A percentile compares a stretch with the other conserved stretches of the same genome.
Evolutionary conservation across 2,113 vertebrate genomes (phyloP).

Genomic region (Sander lucioperca): DNA sequence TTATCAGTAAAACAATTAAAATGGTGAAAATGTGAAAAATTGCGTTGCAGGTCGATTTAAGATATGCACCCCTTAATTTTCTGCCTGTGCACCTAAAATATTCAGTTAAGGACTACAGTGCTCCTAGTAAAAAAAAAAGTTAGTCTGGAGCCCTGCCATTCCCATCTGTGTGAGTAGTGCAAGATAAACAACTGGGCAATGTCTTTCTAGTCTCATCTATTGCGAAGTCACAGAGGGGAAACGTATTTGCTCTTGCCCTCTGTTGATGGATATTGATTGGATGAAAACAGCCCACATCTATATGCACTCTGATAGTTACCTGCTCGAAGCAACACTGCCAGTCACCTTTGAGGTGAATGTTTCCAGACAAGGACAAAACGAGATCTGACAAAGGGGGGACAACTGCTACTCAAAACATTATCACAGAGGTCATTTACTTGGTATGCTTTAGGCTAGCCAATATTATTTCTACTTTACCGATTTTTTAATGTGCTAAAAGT

Average conservation of each 20-base stretch:
- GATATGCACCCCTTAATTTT: no score
- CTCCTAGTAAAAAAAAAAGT: no score
- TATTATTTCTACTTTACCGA: conserved; percentile 52
- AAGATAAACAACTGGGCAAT: conserved; percentile 57
- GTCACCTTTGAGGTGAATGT: conserved; percentile 58
- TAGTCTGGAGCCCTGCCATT: not conserved
- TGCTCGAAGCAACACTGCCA: conserved; percentile 50
- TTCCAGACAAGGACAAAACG: conserved; percentile 66
- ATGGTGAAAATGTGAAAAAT: no score
- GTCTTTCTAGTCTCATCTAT: conserved; percentile 49
- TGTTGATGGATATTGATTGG: conserved; percentile 75
- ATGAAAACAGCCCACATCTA: conserved; percentile 56
- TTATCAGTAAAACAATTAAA: no score
- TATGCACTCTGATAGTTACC: conserved; percentile 63
- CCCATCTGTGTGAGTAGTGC: conserved; percentile 45
- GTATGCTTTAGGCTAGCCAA: conserved; percentile 35
- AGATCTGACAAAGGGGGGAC: conserved; percentile 35
- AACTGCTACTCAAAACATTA: conserved; percentile 46
- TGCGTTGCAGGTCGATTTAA: no score
- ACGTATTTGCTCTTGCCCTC: conserved; percentile 56
- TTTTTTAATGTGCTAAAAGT: conserved; percentile 51
- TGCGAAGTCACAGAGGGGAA: conserved; percentile 60
- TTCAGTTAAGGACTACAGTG: no score
- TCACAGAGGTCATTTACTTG: conserved; percentile 44
- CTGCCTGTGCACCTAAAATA: no score